phyloP scores from a whole-genome alignment of 1,140 invertebrate genomes.

The Brachionus rotundiformis region DNA sequence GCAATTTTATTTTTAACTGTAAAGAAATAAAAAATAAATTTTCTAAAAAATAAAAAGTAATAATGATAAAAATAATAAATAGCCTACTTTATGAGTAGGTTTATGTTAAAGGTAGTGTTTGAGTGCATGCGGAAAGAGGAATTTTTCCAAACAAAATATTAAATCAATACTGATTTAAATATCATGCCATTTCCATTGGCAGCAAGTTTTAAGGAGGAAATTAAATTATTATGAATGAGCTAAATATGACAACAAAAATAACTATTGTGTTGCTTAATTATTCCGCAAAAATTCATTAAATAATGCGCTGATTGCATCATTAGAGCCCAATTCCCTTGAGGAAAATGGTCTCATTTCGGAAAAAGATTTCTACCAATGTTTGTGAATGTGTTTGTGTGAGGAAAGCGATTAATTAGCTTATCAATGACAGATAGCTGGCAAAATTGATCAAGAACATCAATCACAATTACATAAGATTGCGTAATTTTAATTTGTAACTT shows the following conservation, averaged over 20 bases:
- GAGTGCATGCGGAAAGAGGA: background rate
- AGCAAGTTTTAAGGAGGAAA: background rate
- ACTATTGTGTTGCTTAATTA: background rate
- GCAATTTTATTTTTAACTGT: background rate
- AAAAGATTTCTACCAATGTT: background rate
- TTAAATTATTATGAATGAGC: background rate
- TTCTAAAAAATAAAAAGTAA: too few species aligned
- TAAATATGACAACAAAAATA: background rate
- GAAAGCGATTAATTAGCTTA: background rate
- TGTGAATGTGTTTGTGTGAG: background rate
- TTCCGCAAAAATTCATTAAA: background rate
- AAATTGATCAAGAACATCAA: constrained; percentile 14
- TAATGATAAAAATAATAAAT: too few species aligned
- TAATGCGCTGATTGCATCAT: background rate
- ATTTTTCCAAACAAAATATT: background rate
- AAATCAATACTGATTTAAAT: background rate
- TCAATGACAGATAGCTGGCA: background rate
- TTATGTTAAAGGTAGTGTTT: background rate
- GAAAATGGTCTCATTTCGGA: background rate
- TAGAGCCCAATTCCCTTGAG: background rate
- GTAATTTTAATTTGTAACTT: constrained; percentile 8
- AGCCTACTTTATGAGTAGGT: too few species aligned
- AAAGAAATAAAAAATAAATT: background rate
- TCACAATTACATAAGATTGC: background rate
- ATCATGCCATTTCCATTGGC: background rate